These are phyloP conservation scores for Lepisosteus osseus DNA, from an alignment of 2,113 vertebrate species.

Conservation along the genomic window DNA sequence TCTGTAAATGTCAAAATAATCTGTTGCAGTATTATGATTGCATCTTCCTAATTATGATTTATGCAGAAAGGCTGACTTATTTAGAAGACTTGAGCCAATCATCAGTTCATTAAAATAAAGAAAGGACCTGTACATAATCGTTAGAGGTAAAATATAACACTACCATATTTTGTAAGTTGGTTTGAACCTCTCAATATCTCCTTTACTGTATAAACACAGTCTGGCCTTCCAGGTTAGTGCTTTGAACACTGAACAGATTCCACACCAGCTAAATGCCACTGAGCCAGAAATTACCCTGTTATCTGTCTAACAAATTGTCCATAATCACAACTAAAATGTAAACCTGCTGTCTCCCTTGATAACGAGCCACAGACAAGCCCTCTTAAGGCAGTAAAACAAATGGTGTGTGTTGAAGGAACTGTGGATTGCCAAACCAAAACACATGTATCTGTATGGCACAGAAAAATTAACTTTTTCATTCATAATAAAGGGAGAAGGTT, in stretches of 20 bases:
- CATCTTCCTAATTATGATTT: constrained; percentile 14
- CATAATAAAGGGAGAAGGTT: too few relatives aligned
- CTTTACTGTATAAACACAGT: constrained; percentile 3
- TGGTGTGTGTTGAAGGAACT: too few relatives aligned
- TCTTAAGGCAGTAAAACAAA: too few relatives aligned
- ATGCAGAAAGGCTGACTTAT: not conserved
- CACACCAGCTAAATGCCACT: too few relatives aligned
- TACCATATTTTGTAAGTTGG: not conserved
- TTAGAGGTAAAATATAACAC: not conserved
- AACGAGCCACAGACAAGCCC: too few relatives aligned
- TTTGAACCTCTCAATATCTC: constrained; percentile 5
- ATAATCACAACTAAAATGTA: too few relatives aligned
- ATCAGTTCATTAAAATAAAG: constrained; percentile 8
- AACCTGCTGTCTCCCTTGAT: too few relatives aligned
- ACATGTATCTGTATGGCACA: too few relatives aligned
- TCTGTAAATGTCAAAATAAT: not conserved
- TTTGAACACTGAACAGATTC: not conserved
- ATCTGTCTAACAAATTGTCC: too few relatives aligned
- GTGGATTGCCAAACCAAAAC: too few relatives aligned
- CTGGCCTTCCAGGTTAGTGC: not conserved
- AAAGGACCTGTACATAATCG: not conserved
- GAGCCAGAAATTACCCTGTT: too few relatives aligned
- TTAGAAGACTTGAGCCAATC: constrained; percentile 7
- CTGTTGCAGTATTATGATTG: not conserved
- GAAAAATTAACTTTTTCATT: too few relatives aligned